Evolutionary conservation across 2,113 vertebrate species (phyloP).

Genomic region (Aplodontia rufa): DNA sequence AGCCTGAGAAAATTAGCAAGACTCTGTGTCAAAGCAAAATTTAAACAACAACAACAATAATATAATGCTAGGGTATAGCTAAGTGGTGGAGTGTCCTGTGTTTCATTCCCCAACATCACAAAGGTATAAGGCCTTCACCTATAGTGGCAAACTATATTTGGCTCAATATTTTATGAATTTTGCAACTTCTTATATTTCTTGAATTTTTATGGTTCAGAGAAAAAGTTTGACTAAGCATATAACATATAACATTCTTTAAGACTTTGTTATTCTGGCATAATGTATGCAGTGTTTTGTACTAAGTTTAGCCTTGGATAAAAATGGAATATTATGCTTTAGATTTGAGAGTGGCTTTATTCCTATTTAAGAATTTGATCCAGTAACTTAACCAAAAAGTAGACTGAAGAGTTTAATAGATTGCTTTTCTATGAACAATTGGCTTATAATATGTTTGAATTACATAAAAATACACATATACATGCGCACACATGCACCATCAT

Average conservation of each 20-base stretch:
- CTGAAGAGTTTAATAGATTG: not conserved
- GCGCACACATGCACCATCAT: accelerated
- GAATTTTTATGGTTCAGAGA: not conserved
- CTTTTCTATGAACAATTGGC: not conserved
- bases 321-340: not conserved
- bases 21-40: too few relatives aligned
- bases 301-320: not conserved
- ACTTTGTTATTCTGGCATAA: not conserved
- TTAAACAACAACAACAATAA: too few relatives aligned
- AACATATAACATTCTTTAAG: not conserved
- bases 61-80: too few relatives aligned
- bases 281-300: not conserved
- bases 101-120: too few relatives aligned
- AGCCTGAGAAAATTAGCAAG: too few relatives aligned
- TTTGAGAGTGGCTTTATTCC: not conserved
- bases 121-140: not conserved
- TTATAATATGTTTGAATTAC: not conserved
- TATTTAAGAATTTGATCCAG: not conserved
- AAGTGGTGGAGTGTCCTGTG: too few relatives aligned
- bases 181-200: not conserved
- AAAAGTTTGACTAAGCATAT: not conserved
- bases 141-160: too few relatives aligned
- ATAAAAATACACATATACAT: not conserved
- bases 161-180: not conserved
- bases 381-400: not conserved